Evolutionary conservation across 2,888 invertebrate species (phyloP).

Genomic region (Prionchulus punctatus): DNA sequence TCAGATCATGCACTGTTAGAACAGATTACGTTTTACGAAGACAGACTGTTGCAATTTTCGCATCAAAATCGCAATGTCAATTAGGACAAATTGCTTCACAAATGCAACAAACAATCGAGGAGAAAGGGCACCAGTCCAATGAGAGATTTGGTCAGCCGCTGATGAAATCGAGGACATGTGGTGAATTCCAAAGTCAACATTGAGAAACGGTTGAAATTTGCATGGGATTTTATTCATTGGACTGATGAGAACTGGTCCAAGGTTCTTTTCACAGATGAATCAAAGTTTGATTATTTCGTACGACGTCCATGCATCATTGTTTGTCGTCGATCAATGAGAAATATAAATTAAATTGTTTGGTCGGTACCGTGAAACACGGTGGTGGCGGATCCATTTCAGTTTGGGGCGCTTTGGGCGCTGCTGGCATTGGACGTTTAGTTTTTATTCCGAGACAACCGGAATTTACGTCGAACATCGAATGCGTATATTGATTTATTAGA

Average conservation of each 20-base stretch:
- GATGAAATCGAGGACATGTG: too few relatives aligned
- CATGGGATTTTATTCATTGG: neutral
- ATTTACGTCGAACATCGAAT: constrained; percentile 2
- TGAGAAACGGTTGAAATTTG: neutral
- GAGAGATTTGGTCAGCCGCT: too few relatives aligned
- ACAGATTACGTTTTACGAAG: too few relatives aligned
- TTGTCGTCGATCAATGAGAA: neutral
- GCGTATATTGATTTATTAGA: neutral
- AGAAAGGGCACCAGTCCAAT: too few relatives aligned
- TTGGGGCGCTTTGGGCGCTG: constrained; percentile 1
- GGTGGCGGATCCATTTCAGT: neutral
- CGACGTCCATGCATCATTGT: neutral
- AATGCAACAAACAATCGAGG: too few relatives aligned
- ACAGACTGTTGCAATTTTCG: too few relatives aligned
- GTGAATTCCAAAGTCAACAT: neutral
- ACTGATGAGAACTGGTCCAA: neutral
- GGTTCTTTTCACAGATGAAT: neutral
- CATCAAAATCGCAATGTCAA: too few relatives aligned
- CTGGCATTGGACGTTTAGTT: neutral
- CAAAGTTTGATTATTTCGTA: neutral
- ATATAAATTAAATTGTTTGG: neutral
- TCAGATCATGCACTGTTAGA: too few relatives aligned
- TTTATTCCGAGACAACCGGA: neutral
- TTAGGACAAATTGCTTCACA: too few relatives aligned
- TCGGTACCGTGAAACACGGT: constrained; percentile 3